These are phyloP conservation scores for Myripristis murdjan DNA, from an alignment of 2,797 vertebrate species.

Conservation along the genomic window DNA sequence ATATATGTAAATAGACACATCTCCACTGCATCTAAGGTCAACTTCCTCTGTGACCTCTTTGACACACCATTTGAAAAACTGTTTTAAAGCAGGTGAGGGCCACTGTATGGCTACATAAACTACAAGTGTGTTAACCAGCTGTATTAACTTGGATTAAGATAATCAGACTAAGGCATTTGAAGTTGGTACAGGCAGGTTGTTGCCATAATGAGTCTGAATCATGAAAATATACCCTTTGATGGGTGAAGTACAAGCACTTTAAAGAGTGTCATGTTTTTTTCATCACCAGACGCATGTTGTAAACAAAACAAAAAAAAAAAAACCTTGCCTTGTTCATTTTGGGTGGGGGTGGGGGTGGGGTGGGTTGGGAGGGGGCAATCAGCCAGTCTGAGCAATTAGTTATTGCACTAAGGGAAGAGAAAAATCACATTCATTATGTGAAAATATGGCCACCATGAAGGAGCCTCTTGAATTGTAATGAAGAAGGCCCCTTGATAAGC, in stretches of 20 bases:
- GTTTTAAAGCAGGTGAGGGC: too few relatives aligned
- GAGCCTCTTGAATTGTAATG: conserved; percentile 78
- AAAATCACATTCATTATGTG: conserved; percentile 70
- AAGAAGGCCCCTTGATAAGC: conserved; percentile 74
- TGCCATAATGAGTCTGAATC: conserved; percentile 1
- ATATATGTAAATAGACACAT: not conserved
- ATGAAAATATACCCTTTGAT: not conserved
- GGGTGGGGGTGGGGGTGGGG: not conserved
- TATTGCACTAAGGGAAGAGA: conserved; percentile 54
- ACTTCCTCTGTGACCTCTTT: not conserved
- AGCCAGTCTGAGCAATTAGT: conserved; percentile 57
- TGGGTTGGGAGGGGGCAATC: conserved; percentile 37
- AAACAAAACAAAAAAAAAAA: conserved; percentile 44
- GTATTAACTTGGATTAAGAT: not conserved
- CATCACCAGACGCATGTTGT: conserved; percentile 6
- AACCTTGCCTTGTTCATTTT: conserved; percentile 32
- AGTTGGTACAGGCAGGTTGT: not conserved
- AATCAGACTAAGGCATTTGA: not conserved
- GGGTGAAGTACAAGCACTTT: not conserved
- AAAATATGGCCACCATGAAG: conserved; percentile 71
- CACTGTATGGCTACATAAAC: too few relatives aligned
- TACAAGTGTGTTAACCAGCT: not conserved
- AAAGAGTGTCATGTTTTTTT: conserved; percentile 32
- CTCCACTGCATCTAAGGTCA: not conserved
- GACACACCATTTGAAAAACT: not conserved